A percentile compares a stretch with the other conserved stretches of the same genome.
phyloP scores from a whole-genome alignment of 1,140 invertebrate species.

The Diabrotica undecimpunctata region DNA sequence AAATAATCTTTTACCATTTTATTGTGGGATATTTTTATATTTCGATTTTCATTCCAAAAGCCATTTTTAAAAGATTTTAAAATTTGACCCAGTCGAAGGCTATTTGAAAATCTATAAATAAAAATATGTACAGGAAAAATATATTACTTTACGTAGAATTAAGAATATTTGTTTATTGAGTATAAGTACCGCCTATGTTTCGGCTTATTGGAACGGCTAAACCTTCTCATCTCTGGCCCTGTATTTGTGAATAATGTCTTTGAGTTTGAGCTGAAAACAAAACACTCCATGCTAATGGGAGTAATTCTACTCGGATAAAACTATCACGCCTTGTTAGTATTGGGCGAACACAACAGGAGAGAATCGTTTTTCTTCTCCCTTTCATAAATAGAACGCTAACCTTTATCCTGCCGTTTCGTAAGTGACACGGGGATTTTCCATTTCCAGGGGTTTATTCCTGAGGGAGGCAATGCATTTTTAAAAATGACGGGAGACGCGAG shows the following conservation, averaged over 20 bases:
- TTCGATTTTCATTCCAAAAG: too few species aligned
- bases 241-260: neutral
- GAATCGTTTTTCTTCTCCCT: neutral
- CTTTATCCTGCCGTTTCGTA: neutral
- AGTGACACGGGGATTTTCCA: neutral
- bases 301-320: neutral
- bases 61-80: too few species aligned
- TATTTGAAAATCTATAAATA: too few species aligned
- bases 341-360: neutral
- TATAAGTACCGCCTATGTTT: neutral
- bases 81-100: too few species aligned
- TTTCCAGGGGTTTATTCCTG: neutral
- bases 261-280: neutral
- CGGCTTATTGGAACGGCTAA: neutral
- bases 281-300: conserved; percentile 1
- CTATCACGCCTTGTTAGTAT: neutral
- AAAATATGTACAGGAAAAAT: too few species aligned
- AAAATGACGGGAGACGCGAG: neutral
- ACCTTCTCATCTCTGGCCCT: neutral
- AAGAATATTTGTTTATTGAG: too few species aligned
- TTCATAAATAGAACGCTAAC: conserved; percentile 3
- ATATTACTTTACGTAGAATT: too few species aligned
- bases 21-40: too few species aligned
- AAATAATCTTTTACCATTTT: too few species aligned
- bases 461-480: neutral